Base-by-base conservation (phyloP, 2,113 vertebrate genomes). In the Trichomycterus rosablanca region DNA sequence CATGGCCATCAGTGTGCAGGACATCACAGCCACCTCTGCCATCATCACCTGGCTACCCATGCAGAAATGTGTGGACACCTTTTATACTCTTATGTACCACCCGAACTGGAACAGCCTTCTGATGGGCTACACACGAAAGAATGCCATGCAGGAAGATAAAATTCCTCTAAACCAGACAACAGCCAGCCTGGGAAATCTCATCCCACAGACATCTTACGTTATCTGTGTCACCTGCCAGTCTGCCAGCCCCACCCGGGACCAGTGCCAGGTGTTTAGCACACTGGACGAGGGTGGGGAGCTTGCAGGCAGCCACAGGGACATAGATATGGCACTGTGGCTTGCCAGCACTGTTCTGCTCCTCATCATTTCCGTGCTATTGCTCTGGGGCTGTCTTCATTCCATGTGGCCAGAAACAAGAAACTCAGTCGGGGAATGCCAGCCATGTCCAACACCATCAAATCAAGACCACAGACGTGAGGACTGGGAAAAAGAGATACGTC, bases 71-170 rank as follows among this genome's bases (percentile, higher is more conserved):
- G 66, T 72, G 0, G 90, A 92, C 79, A 90, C 87, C 58, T 93
- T 93, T 76, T 94, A 93, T 81, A 93, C 90, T 18, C 75, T 93
- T 71, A 91, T 92, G 89, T 93, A 93, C 73, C 87, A 91, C 67
- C 88, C 91, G 7, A 90, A 89, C 84, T 90, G 89, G 90, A 89
- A 89, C 78, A 90, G 80, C 64, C 74, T 87, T 67, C 63, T 89
- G 2, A 84, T 86, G 46, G 84, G 82, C 46, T 91, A 89, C 75
- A 87, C 90, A 0, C 86, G 86, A 37, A 89, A 90, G 70, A 87
- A 77, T 51, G 91, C 93, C 62, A 83, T 88, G 77, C 84, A 83
- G 14, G 90, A 93, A 67, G 89, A 92, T 28, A 82, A 88, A 49
- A 87, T 94, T 59, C 91, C 91, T 0, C 75, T 82, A 30, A 91